Evolutionary conservation across 2,888 invertebrate genomes (phyloP).

Genomic region (Abrostola triplasia): DNA sequence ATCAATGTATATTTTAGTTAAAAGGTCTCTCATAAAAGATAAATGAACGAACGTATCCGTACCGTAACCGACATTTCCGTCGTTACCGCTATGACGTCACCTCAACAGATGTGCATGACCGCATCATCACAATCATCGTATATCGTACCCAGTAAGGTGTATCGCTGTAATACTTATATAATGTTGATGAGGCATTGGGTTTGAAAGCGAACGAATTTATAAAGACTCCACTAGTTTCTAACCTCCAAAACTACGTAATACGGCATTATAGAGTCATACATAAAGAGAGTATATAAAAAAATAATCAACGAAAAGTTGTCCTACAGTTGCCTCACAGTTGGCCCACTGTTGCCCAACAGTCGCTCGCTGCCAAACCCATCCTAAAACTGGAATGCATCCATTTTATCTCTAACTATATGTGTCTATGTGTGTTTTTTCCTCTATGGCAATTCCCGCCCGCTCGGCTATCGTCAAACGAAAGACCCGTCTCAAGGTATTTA

Average conservation of each 20-base stretch:
- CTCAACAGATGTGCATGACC: conserved; percentile 70
- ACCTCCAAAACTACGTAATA: too few relatives aligned
- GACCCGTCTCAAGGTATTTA: conserved; percentile 87
- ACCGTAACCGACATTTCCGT: too few relatives aligned
- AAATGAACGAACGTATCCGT: too few relatives aligned
- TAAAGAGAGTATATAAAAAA: not conserved
- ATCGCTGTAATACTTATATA: conserved; percentile 59
- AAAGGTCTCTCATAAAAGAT: too few relatives aligned
- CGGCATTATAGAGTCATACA: too few relatives aligned
- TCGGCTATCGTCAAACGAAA: conserved; percentile 89
- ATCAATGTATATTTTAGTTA: too few relatives aligned
- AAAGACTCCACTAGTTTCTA: too few relatives aligned
- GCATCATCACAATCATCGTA: conserved; percentile 72
- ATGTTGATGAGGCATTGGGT: conserved; percentile 47
- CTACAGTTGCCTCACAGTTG: conserved; percentile 2
- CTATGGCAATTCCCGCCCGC: conserved; percentile 91
- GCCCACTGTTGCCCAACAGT: conserved; percentile 24
- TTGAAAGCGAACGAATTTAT: conserved; percentile 27
- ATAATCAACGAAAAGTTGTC: not conserved
- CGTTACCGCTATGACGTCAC: too few relatives aligned
- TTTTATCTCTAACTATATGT: conserved; percentile 89
- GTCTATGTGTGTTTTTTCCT: conserved; percentile 91
- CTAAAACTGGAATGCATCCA: conserved; percentile 83
- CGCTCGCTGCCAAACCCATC: conserved; percentile 43
- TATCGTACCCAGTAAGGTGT: conserved; percentile 67